These are phyloP conservation scores for Solea senegalensis DNA, from an alignment of 2,113 vertebrate species.

Conservation along the genomic window DNA sequence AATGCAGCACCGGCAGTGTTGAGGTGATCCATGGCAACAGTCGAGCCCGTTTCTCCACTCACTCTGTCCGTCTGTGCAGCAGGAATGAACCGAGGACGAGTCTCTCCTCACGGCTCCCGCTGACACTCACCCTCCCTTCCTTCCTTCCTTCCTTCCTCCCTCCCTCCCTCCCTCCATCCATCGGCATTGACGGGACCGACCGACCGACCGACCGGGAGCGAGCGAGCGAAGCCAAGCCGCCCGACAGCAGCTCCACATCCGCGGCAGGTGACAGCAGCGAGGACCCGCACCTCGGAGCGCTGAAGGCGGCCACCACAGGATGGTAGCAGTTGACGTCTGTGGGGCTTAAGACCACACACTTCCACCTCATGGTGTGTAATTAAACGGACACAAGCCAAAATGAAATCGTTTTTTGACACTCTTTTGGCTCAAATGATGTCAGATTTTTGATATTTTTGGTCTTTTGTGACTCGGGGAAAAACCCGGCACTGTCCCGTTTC, in stretches of 20 bases:
- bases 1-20: conserved; percentile 79
- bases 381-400: conserved; percentile 27
- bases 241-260: conserved; percentile 34
- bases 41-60: conserved; percentile 45
- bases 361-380: neutral
- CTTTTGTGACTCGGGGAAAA: neutral
- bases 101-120: conserved; percentile 33
- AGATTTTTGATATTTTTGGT: conserved; percentile 20
- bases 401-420: conserved; percentile 24
- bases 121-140: conserved; percentile 23
- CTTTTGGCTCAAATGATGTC: conserved; percentile 10
- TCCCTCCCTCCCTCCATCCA: too few species aligned
- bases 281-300: conserved; percentile 37
- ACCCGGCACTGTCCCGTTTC: conserved; percentile 35
- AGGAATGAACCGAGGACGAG: conserved; percentile 38
- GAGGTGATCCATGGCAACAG: conserved; percentile 86
- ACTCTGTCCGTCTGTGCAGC: neutral
- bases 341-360: conserved; percentile 24
- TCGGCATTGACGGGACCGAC: too few species aligned
- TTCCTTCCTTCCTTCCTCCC: neutral
- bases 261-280: conserved; percentile 57
- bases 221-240: neutral
- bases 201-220: neutral
- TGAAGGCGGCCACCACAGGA: conserved; percentile 36
- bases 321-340: conserved; percentile 27